Conservation (phyloP, 2,113 vertebrate species). For the Rhegmatorhina hoffmannsi region DNA sequence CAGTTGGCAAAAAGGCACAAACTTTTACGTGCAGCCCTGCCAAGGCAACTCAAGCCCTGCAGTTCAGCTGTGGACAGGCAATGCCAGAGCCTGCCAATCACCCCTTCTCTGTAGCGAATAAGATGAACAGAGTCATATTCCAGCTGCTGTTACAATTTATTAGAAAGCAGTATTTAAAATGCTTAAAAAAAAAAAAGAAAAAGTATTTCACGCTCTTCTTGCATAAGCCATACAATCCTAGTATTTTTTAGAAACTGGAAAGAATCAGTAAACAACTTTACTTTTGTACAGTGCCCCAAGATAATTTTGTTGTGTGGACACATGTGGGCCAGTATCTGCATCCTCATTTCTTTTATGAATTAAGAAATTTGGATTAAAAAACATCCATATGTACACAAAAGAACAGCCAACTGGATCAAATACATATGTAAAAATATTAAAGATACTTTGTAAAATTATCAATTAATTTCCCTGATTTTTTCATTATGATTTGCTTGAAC, state of each 20-base stretch:
- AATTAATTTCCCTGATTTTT: not conserved
- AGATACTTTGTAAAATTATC: not conserved
- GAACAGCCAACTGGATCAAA: not conserved
- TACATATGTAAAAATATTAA: not conserved
- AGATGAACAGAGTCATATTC: not conserved
- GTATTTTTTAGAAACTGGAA: not conserved
- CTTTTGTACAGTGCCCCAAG: not conserved
- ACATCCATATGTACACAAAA: not conserved
- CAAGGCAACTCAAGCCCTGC: slow-evolving; percentile 30
- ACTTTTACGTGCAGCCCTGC: slow-evolving; percentile 6
- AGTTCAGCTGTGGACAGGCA: slow-evolving; percentile 10
- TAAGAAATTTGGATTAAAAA: not conserved
- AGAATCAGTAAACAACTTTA: not conserved
- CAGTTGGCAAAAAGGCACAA: slow-evolving; percentile 32
- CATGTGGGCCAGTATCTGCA: not conserved
- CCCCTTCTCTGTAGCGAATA: not conserved
- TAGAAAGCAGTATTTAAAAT: not conserved
- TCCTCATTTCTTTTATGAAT: not conserved
- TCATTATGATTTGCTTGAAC: not conserved
- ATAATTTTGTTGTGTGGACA: not conserved
- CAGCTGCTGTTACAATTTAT: not conserved
- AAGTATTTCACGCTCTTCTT: not conserved
- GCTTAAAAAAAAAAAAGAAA: not conserved
- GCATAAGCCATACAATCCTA: not conserved
- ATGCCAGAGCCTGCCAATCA: slow-evolving; percentile 31